Evolutionary conservation across 2,113 vertebrate genomes (phyloP).

Genomic region (Phyllostomus hastatus): DNA sequence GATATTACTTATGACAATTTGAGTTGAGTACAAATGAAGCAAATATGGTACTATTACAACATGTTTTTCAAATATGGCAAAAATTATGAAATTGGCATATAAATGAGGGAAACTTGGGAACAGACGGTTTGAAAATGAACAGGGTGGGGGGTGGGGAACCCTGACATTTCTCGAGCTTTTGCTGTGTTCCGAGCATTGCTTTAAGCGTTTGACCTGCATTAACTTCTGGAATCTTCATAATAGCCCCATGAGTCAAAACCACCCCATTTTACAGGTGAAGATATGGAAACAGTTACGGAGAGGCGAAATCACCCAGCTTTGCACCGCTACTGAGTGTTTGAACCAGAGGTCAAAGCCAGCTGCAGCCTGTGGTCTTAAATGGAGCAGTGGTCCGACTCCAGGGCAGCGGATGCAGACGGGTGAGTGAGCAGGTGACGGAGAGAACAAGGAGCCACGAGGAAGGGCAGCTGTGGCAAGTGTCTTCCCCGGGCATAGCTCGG

Average conservation of each 20-base stretch:
- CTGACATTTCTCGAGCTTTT: not conserved
- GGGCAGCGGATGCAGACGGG: accelerated
- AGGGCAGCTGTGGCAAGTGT: too few relatives aligned
- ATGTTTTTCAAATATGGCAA: not conserved
- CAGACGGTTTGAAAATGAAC: not conserved
- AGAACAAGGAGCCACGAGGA: accelerated
- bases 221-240: not conserved
- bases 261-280: not conserved
- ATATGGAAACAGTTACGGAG: not conserved
- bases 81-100: not conserved
- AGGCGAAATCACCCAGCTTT: accelerated
- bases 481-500: not conserved
- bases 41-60: not conserved
- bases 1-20: not conserved
- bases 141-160: not conserved
- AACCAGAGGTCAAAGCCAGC: too few relatives aligned
- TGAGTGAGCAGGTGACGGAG: not conserved
- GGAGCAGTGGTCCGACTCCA: accelerated
- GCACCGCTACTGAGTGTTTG: too few relatives aligned
- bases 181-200: not conserved
- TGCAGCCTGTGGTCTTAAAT: accelerated
- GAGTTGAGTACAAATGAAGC: not conserved
- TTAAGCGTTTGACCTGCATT: not conserved
- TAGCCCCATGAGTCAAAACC: not conserved
- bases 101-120: not conserved